Evolutionary conservation across 2,797 vertebrate genomes (phyloP).

Genomic region (Molossus molossus): DNA sequence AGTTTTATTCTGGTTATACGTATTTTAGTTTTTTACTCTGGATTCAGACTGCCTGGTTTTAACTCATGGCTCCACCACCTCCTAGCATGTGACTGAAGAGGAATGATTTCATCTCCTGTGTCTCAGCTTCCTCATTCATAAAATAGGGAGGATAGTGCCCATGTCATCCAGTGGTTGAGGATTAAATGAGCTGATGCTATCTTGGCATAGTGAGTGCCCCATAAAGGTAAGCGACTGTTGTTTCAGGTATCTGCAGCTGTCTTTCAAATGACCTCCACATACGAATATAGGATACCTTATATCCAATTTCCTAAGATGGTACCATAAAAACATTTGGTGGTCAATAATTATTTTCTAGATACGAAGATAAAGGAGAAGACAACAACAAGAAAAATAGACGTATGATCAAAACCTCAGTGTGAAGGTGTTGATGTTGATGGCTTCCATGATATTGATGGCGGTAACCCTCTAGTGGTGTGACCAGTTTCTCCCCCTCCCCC

Average conservation of each 20-base stretch:
- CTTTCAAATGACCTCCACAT: neutral
- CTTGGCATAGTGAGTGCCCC: neutral
- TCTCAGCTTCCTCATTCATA: slow-evolving; percentile 9
- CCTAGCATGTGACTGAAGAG: neutral
- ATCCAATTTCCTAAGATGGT: slow-evolving; percentile 30
- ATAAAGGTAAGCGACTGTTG: neutral
- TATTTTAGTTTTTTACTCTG: neutral
- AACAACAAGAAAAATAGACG: neutral
- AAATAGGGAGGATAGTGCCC: neutral
- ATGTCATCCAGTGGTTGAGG: neutral
- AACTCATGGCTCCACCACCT: neutral
- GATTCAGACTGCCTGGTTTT: neutral
- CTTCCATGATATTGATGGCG: neutral
- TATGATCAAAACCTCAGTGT: neutral
- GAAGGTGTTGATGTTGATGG: neutral
- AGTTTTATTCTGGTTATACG: neutral
- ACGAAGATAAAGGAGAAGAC: neutral
- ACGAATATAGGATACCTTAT: neutral
- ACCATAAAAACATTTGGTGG: neutral
- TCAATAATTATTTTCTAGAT: slow-evolving; percentile 26
- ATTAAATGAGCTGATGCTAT: neutral
- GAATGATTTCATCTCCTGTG: neutral
- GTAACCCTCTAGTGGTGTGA: neutral
- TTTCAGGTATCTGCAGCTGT: neutral
- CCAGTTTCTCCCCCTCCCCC: neutral